Evolutionary conservation across 2,888 invertebrate species (phyloP).

Genomic region (Zhuqinia jingwanae): DNA sequence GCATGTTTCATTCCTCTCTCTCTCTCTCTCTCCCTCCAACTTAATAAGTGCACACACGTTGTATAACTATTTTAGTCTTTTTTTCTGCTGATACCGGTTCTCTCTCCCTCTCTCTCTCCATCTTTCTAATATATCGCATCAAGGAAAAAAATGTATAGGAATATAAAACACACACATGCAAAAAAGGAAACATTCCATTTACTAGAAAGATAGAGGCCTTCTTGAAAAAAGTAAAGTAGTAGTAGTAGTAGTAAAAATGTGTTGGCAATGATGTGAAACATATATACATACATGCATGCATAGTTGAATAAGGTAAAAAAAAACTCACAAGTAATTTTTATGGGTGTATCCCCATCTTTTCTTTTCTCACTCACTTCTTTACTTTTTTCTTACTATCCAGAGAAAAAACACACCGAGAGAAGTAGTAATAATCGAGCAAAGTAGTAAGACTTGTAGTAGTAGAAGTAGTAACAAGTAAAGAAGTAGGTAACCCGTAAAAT

Average conservation of each 20-base stretch:
- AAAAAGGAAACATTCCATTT: constrained; percentile 40
- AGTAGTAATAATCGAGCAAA: too few relatives aligned
- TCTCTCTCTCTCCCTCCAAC: too few relatives aligned
- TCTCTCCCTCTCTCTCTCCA: neutral
- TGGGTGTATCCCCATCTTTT: constrained; percentile 61
- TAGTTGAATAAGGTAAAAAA: constrained; percentile 42
- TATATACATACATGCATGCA: too few relatives aligned
- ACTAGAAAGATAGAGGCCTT: neutral
- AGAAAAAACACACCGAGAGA: too few relatives aligned
- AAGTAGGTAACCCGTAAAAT: constrained; percentile 69
- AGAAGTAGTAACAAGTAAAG: constrained; percentile 43
- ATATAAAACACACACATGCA: constrained; percentile 12
- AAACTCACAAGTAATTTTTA: constrained; percentile 58
- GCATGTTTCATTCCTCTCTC: too few relatives aligned
- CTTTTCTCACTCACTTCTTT: constrained; percentile 4
- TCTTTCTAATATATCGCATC: constrained; percentile 12
- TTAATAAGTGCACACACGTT: too few relatives aligned
- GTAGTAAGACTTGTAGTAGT: neutral
- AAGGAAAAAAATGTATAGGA: constrained; percentile 8
- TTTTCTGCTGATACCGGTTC: constrained; percentile 1
- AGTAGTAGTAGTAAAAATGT: constrained; percentile 48
- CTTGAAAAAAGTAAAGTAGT: constrained; percentile 21
- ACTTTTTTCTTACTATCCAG: neutral
- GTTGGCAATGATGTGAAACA: constrained; percentile 37
- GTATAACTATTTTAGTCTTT: too few relatives aligned